These are phyloP conservation scores for Scolopax bukidnonensis DNA, from an alignment of 2,797 vertebrate genomes.

Conservation along the genomic window DNA sequence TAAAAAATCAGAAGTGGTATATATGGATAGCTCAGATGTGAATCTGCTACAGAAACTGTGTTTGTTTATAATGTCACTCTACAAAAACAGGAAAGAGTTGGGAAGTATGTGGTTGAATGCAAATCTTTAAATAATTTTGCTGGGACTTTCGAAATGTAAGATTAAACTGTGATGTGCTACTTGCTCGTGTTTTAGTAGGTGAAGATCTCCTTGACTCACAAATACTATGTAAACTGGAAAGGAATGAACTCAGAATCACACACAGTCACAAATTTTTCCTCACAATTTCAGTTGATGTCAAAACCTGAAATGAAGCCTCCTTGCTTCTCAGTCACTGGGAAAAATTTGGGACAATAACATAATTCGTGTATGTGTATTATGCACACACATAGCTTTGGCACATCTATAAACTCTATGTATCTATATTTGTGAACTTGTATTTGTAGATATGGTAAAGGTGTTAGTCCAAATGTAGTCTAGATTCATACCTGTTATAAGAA, in stretches of 20 bases:
- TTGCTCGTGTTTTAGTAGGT: neutral
- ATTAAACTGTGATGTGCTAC: neutral
- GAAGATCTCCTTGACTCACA: neutral
- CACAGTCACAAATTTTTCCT: neutral
- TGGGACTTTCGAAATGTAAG: neutral
- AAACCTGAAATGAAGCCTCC: neutral
- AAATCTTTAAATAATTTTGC: neutral
- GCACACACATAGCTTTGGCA: neutral
- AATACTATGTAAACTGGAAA: neutral
- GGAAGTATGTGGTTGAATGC: neutral
- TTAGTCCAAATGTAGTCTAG: neutral
- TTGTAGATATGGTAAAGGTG: neutral
- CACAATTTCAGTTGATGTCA: neutral
- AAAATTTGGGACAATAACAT: neutral
- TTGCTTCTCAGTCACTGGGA: neutral
- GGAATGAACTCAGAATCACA: neutral
- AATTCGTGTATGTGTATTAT: fast-evolving
- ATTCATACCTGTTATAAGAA: neutral
- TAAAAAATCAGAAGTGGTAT: neutral
- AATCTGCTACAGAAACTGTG: neutral
- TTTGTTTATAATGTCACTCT: neutral
- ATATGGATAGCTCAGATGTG: neutral
- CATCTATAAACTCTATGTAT: neutral
- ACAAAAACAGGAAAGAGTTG: neutral
- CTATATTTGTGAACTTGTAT: neutral